These are phyloP conservation scores for Tenualosa ilisha DNA, from an alignment of 2,797 vertebrate genomes.

Conservation along the genomic window DNA sequence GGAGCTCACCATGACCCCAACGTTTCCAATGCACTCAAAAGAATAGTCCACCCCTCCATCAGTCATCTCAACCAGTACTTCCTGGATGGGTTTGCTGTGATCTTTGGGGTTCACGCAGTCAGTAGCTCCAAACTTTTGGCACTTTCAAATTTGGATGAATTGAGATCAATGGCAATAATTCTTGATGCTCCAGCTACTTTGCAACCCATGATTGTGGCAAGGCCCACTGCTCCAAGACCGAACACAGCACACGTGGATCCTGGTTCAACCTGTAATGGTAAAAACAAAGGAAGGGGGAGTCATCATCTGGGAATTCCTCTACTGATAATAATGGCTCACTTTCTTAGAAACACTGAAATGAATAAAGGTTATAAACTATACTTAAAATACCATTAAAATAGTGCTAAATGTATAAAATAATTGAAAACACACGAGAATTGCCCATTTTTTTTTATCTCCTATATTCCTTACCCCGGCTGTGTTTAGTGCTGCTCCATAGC, in stretches of 20 bases:
- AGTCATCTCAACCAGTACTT: conserved; percentile 85
- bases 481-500: conserved; percentile 92
- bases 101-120: conserved; percentile 87
- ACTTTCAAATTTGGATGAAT: conserved; percentile 83
- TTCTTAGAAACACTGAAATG: background rate
- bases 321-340: background rate
- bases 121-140: conserved; percentile 84
- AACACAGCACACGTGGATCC: conserved; percentile 87
- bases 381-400: background rate
- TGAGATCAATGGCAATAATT: conserved; percentile 87
- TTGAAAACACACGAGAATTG: background rate
- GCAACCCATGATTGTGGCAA: conserved; percentile 86
- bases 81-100: conserved; percentile 78
- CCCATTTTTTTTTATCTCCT: background rate
- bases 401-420: background rate
- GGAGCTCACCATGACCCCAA: conserved; percentile 81
- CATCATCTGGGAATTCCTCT: background rate
- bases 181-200: conserved; percentile 82
- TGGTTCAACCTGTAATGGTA: conserved; percentile 76
- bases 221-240: conserved; percentile 85
- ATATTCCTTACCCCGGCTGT: conserved; percentile 83
- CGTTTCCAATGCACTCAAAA: conserved; percentile 87
- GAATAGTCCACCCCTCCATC: conserved; percentile 81
- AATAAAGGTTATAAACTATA: background rate
- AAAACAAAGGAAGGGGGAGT: background rate